phyloP scores from a whole-genome alignment of 2,888 invertebrate species.

The Andrena haemorrhoa region DNA sequence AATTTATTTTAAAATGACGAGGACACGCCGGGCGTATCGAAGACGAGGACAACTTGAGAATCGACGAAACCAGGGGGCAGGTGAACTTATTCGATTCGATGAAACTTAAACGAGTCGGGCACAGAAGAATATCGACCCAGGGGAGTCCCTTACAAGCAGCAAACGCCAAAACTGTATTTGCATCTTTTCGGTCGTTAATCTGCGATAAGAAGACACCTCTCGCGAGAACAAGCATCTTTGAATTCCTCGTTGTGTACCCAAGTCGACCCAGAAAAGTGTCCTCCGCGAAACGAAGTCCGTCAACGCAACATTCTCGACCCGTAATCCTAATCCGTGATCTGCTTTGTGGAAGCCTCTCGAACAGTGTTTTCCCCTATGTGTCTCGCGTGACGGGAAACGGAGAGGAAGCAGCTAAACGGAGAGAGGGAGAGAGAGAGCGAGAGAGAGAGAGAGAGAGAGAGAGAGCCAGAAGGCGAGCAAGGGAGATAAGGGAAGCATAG shows the following conservation, averaged over 20 bases:
- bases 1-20: conserved; percentile 65
- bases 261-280: not conserved
- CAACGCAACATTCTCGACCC: not conserved
- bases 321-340: conserved; percentile 42
- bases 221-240: not conserved
- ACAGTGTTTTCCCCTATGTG: conserved; percentile 28
- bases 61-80: conserved; percentile 7
- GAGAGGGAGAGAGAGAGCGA: not conserved
- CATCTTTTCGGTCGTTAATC: not conserved
- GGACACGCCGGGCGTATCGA: conserved; percentile 13
- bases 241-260: not conserved
- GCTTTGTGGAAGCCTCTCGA: conserved; percentile 24
- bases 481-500: conserved; percentile 66
- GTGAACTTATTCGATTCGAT: not conserved
- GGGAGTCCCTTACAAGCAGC: not conserved
- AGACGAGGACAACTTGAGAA: conserved; percentile 14
- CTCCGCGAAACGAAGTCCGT: not conserved
- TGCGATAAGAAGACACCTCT: not conserved
- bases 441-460: not conserved
- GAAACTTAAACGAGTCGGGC: not conserved
- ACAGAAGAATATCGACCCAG: not conserved
- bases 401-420: not conserved
- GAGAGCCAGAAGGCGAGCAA: conserved; percentile 25
- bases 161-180: not conserved
- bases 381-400: not conserved